These are phyloP conservation scores for Sphinx pinastri DNA, from an alignment of 2,888 invertebrate genomes.

Conservation along the genomic window DNA sequence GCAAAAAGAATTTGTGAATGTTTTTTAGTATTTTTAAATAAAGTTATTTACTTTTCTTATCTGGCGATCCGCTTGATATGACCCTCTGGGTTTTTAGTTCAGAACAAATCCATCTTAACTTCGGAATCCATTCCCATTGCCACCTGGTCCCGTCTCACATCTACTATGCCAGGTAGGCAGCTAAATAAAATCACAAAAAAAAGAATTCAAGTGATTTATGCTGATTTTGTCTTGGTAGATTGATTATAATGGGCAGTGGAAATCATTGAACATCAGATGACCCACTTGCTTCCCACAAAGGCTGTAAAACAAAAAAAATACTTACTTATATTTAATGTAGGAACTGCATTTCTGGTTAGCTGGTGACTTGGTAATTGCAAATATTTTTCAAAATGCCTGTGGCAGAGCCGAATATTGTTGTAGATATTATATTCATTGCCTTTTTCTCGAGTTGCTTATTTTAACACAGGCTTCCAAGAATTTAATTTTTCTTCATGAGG, in stretches of 20 bases:
- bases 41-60: no score
- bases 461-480: background rate
- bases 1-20: no score
- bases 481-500: background rate
- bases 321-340: background rate
- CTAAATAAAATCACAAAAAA: background rate
- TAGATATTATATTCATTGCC: background rate
- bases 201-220: background rate
- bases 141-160: background rate
- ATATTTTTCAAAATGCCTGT: background rate
- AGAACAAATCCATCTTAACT: conserved; percentile 34
- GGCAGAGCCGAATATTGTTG: background rate
- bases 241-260: background rate
- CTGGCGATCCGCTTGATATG: no score
- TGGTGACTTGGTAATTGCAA: background rate
- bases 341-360: background rate
- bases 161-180: background rate
- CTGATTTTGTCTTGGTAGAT: background rate
- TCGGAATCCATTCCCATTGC: background rate
- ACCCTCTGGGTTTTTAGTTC: no score
- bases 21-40: no score
- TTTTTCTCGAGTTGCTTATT: background rate
- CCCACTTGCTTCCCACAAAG: no score
- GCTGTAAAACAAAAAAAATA: background rate
- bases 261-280: background rate